Percentiles rank a stretch among this genome's conserved stretches.
Evolutionary conservation across 1,140 invertebrate species (phyloP).

Genomic region (Drosophila arawakana): DNA sequence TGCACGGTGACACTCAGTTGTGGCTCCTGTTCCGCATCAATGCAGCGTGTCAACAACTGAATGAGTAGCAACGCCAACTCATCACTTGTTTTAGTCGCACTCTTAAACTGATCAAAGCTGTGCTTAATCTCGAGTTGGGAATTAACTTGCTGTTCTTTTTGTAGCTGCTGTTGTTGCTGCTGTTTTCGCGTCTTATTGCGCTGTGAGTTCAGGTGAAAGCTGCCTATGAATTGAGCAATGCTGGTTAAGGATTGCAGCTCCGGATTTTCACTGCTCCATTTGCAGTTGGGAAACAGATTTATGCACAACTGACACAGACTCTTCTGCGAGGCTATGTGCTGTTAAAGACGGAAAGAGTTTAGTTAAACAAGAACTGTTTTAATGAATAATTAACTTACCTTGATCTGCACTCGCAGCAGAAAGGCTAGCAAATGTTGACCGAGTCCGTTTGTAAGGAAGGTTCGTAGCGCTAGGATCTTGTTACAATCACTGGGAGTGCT

Average conservation of each 20-base stretch:
- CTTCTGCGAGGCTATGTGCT: conserved; percentile 81
- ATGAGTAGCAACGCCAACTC: conserved; percentile 74
- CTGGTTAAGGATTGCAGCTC: conserved; percentile 45
- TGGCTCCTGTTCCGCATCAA: conserved; percentile 63
- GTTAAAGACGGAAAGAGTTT: background rate
- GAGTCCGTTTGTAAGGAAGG: conserved; percentile 72
- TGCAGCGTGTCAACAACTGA: conserved; percentile 66
- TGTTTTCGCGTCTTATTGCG: conserved; percentile 45
- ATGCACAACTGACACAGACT: conserved; percentile 79
- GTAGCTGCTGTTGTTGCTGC: conserved; percentile 34
- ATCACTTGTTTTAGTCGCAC: conserved; percentile 63
- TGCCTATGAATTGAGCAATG: conserved; percentile 60
- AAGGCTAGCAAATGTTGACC: conserved; percentile 77
- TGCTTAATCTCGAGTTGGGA: conserved; percentile 7
- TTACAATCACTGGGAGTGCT: conserved; percentile 79
- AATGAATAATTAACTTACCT: conserved; percentile 45
- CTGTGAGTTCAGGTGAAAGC: conserved; percentile 64
- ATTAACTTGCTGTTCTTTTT: conserved; percentile 6
- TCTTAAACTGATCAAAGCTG: conserved; percentile 54
- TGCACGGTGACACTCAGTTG: conserved; percentile 70
- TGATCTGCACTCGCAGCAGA: conserved; percentile 72
- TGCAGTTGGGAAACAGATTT: conserved; percentile 79
- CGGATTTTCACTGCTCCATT: conserved; percentile 59
- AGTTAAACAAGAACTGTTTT: background rate
- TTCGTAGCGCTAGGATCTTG: conserved; percentile 76